phyloP scores from a whole-genome alignment of 92 coral and sea anemone genomes.

The Paragorgia papillata region DNA sequence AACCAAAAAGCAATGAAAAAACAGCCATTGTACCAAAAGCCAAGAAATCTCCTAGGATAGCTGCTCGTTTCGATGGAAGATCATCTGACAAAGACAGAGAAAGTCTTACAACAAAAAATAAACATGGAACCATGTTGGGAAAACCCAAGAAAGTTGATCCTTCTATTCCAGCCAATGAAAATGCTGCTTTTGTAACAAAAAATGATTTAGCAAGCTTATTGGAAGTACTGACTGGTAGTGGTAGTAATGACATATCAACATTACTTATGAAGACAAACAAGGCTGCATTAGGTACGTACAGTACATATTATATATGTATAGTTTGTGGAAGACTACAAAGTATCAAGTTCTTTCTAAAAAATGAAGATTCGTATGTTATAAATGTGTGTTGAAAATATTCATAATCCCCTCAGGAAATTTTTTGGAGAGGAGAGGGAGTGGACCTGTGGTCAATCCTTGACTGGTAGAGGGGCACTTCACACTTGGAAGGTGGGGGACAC shows the following conservation, averaged over 20 bases:
- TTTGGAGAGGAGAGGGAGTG: too few relatives aligned
- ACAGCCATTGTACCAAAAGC: background rate
- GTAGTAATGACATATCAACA: background rate
- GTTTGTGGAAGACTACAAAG: too few relatives aligned
- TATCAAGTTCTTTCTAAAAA: too few relatives aligned
- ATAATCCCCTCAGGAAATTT: too few relatives aligned
- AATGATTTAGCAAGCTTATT: slow-evolving; percentile 31
- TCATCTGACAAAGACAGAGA: background rate
- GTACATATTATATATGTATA: too few relatives aligned
- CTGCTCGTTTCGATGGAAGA: slow-evolving; percentile 1
- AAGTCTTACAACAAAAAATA: background rate
- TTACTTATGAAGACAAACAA: background rate
- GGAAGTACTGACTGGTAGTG: background rate
- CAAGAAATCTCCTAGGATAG: background rate
- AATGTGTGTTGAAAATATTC: too few relatives aligned
- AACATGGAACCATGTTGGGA: background rate
- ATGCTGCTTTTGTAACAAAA: slow-evolving; percentile 34
- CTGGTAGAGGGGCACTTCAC: too few relatives aligned
- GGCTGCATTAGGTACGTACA: background rate
- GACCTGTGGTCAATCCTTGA: too few relatives aligned
- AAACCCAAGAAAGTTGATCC: background rate
- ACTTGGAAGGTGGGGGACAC: too few relatives aligned
- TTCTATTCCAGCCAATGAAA: background rate
- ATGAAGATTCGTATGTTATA: too few relatives aligned
- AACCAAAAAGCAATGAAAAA: slow-evolving; percentile 2